Evolutionary conservation across 2,113 vertebrate species (phyloP).

Genomic region (Python bivittatus): DNA sequence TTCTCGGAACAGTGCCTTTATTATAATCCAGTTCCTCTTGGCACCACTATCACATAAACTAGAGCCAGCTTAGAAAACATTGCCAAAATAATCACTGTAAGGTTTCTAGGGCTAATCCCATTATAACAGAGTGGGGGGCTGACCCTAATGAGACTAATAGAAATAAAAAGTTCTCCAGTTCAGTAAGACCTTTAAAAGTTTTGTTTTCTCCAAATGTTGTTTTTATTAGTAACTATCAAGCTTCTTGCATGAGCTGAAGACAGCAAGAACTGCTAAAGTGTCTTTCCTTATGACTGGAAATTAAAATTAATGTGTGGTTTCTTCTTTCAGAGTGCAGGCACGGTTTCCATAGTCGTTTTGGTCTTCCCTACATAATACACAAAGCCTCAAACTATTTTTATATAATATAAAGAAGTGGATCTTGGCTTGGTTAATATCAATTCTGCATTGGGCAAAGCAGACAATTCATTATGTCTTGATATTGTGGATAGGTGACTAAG

Average conservation of each 20-base stretch:
- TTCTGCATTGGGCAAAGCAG: neutral
- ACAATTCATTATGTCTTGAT: neutral
- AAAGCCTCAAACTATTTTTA: neutral
- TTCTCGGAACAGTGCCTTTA: neutral
- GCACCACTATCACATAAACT: neutral
- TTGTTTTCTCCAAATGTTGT: neutral
- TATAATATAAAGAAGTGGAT: neutral
- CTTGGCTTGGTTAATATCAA: neutral
- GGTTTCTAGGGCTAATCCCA: neutral
- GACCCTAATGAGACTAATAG: neutral
- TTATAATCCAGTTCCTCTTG: neutral
- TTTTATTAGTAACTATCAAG: neutral
- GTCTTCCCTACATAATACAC: neutral
- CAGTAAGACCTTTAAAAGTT: neutral
- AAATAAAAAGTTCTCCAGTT: neutral
- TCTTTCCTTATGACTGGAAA: neutral
- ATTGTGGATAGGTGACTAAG: neutral
- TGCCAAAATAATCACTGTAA: neutral
- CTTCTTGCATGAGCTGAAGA: neutral
- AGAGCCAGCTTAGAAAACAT: neutral
- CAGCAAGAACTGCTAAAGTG: neutral
- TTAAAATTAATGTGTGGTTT: neutral
- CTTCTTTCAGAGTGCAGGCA: neutral
- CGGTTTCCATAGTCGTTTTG: neutral
- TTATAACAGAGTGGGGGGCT: neutral